Evolutionary conservation across 2,113 vertebrate species (phyloP).

Genomic region (Martes martes): DNA sequence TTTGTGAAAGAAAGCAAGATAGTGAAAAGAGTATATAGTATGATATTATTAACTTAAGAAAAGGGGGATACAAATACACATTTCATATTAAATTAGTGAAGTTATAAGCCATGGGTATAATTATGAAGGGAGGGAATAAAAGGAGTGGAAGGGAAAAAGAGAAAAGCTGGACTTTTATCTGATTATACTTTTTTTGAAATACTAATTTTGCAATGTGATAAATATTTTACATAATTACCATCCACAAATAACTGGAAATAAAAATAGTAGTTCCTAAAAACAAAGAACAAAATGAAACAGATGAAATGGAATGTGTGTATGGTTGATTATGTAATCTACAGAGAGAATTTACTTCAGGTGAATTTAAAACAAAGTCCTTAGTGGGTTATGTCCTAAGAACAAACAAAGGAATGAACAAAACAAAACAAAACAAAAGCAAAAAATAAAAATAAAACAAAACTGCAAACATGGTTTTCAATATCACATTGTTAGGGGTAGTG

Average conservation of each 20-base stretch:
- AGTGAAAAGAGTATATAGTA: not conserved
- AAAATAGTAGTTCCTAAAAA: not conserved
- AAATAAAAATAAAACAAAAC: not conserved
- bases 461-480: not conserved
- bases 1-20: conserved; percentile 5
- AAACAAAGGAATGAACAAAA: not conserved
- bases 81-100: not conserved
- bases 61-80: not conserved
- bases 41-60: not conserved
- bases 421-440: not conserved
- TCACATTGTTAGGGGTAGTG: not conserved
- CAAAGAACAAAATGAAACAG: not conserved
- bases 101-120: not conserved
- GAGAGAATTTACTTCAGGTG: not conserved
- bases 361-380: not conserved
- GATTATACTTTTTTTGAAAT: not conserved
- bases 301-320: not conserved
- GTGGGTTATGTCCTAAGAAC: not conserved
- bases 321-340: not conserved
- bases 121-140: not conserved
- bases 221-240: conserved; percentile 21
- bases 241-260: not conserved
- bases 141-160: not conserved
- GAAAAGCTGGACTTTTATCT: not conserved
- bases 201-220: not conserved